phyloP scores from a whole-genome alignment of 2,888 invertebrate genomes.

The Trachelus iudaicus region DNA sequence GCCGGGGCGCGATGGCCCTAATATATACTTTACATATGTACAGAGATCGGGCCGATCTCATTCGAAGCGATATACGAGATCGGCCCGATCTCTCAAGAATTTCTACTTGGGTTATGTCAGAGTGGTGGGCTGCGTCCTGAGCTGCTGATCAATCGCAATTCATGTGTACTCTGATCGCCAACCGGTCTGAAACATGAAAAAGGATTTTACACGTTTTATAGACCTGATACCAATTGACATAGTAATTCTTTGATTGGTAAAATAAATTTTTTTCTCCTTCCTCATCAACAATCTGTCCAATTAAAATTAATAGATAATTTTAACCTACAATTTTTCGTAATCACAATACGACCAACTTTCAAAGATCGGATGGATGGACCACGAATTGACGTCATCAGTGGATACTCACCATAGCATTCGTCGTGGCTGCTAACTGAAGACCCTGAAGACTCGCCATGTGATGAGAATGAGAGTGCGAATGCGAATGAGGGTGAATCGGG shows the following conservation, averaged over 20 bases:
- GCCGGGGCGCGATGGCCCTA: slow-evolving; percentile 63
- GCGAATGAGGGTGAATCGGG: slow-evolving; percentile 64
- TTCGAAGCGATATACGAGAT: slow-evolving; percentile 23
- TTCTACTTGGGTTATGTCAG: slow-evolving; percentile 34
- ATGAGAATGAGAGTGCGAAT: slow-evolving; percentile 67
- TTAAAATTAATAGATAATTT: neutral
- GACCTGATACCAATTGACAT: neutral
- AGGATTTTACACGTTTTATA: slow-evolving; percentile 17
- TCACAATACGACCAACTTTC: neutral
- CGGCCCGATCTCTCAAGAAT: neutral
- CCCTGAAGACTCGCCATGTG: slow-evolving; percentile 68
- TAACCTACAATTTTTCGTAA: neutral
- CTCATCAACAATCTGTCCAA: neutral
- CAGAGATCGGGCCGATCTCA: slow-evolving; percentile 35
- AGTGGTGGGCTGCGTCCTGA: slow-evolving; percentile 60
- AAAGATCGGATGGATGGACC: neutral
- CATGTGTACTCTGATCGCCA: slow-evolving; percentile 96
- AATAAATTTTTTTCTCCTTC: neutral
- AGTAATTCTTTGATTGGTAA: neutral
- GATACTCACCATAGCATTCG: slow-evolving; percentile 73
- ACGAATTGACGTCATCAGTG: neutral
- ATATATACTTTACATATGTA: slow-evolving; percentile 56
- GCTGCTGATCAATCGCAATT: slow-evolving; percentile 71
- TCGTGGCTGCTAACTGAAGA: slow-evolving; percentile 70
- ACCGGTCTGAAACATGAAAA: slow-evolving; percentile 79